Base-by-base conservation (phyloP, 2,797 vertebrate genomes). In the Atherinosoma microstoma region DNA sequence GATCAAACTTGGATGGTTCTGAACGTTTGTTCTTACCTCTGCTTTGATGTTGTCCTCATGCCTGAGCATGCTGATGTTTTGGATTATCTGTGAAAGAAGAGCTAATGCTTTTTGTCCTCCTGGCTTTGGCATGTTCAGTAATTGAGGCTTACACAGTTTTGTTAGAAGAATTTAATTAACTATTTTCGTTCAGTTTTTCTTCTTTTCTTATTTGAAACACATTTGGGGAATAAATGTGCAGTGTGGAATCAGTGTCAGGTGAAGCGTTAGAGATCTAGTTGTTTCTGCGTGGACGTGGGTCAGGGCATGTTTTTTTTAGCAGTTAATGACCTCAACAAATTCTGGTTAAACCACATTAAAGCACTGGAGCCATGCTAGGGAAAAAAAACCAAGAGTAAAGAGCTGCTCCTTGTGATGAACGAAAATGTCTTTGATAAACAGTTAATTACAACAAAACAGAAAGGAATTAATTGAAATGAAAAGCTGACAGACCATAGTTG, bases 101-200 rank as follows among this genome's bases (percentile, higher is more conserved):
- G 74, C 64, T 51, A 20, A 68, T 69, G 67, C 27, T 51, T 82
- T 68, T 69, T 32, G 27, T 64, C 45, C 29, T 20, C 34, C 6
- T 61, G 49, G 56, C 40, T 73, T 38, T 16, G 64, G 35, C 65
- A 47, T 64, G 79, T 70, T 47, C 58, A 7, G 20, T 64, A 75
- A 69, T 20, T 47, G 20, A 73, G 75, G 78, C 64, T 79, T 83
- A 84, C 61, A 79, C 59, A 58, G 84, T 51, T 51, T 70, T 65
- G 57, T 47, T 35, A 12, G 40, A 71, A 70, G 72, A 42, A 15
- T 16, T 42, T 6, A 42, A 18, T 42, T 42, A 42, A 9, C 10
- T 42, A 2, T 16, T 42, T 47, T 7, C 3, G 3, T 10, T 5
- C 34, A 8, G 1, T 20, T 20, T 47, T 18, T 47, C 20, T 47